phyloP scores from a whole-genome alignment of 2,888 invertebrate genomes.

The Acholoe squamosa region DNA sequence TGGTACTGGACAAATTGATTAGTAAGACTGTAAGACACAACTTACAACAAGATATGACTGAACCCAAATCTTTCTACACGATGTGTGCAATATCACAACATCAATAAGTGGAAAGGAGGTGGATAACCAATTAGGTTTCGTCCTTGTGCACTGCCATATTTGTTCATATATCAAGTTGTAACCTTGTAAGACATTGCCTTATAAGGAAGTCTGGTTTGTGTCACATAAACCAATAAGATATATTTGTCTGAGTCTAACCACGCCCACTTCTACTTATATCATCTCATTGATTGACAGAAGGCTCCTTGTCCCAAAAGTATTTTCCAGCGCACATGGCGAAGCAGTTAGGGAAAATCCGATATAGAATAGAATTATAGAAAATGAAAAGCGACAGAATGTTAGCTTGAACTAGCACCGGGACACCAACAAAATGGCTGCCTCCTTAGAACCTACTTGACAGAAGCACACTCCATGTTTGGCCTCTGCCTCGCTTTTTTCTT shows the following conservation, averaged over 20 bases:
- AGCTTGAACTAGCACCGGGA: not conserved
- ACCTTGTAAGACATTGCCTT: not conserved
- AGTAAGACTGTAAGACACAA: too few species aligned
- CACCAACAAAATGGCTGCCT: not conserved
- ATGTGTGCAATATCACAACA: too few species aligned
- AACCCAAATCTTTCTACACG: too few species aligned
- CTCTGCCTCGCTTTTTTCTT: not conserved
- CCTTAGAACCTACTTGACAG: not conserved
- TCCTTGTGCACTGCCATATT: not conserved
- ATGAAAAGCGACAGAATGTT: not conserved
- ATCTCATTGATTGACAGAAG: not conserved
- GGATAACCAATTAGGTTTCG: not conserved
- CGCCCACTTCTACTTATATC: not conserved
- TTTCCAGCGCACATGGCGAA: not conserved
- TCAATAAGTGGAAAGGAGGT: not conserved
- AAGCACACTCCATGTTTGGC: not conserved
- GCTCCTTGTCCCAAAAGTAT: not conserved
- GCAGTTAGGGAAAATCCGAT: not conserved
- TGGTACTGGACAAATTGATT: too few species aligned
- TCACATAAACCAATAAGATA: not conserved
- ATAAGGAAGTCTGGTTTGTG: slow-evolving; percentile 5
- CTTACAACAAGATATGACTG: too few species aligned
- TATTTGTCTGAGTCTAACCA: not conserved
- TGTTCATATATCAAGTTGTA: not conserved
- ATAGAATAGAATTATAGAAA: not conserved